Evolutionary conservation across 2,888 invertebrate species (phyloP).

Genomic region (Pollenia griseotomentosa): DNA sequence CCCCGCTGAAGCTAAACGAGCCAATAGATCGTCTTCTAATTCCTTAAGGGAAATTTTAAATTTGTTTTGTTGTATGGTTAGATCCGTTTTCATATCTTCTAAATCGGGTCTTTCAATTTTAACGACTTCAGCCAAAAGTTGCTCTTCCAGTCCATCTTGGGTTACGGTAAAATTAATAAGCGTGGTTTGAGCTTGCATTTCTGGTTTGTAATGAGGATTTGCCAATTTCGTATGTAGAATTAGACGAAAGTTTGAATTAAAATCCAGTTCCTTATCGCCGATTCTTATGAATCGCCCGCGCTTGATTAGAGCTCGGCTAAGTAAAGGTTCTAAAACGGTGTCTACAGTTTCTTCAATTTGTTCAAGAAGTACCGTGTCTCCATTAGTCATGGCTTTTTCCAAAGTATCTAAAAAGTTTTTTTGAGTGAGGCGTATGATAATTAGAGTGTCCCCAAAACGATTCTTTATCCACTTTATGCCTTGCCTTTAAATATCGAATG

Average conservation of each 20-base stretch:
- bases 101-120: conserved; percentile 96
- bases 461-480: conserved; percentile 98
- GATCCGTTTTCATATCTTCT: conserved; percentile 91
- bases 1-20: conserved; percentile 94
- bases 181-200: conserved; percentile 98
- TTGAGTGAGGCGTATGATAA: conserved; percentile 91
- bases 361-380: conserved; percentile 92
- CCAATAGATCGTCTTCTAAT: conserved; percentile 95
- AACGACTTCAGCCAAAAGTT: conserved; percentile 96
- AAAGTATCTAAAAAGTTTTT: conserved; percentile 93
- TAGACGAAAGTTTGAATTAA: conserved; percentile 91
- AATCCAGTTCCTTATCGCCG: conserved; percentile 97
- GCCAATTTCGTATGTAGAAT: conserved; percentile 97
- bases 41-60: conserved; percentile 96
- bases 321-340: conserved; percentile 94
- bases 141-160: conserved; percentile 97
- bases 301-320: conserved; percentile 94
- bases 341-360: conserved; percentile 96
- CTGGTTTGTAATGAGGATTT: conserved; percentile 98
- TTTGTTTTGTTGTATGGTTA: conserved; percentile 97
- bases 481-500: conserved; percentile 85
- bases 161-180: conserved; percentile 98
- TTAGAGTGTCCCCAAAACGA: conserved; percentile 89
- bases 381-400: conserved; percentile 90
- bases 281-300: conserved; percentile 92